Base-by-base conservation (phyloP, 2,797 vertebrate genomes). In the Gouania willdenowi region DNA sequence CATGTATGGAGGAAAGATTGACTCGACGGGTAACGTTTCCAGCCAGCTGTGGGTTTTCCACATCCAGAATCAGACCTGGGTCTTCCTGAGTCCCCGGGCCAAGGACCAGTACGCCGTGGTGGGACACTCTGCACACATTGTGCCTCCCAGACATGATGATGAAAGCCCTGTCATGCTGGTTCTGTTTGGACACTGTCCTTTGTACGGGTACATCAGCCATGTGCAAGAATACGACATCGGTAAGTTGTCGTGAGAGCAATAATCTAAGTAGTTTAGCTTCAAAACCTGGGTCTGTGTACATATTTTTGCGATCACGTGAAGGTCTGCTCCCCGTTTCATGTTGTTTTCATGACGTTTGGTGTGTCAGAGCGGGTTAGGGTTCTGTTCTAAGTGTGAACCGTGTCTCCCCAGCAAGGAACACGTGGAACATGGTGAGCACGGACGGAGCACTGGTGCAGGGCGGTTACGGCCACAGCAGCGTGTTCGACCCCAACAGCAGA, bases 1-100 rank as follows among this genome's bases (percentile, higher is more conserved):
- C 76, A 98, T 99, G 95, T 99, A 97, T 0, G 97, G 97, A 12
- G 97, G 97, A 3, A 98, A 98, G 83, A 90, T 98, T 0, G 96
- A 99, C 26, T 89, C 90, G 1, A 93, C 92, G 0, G 96, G 95
- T 6, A 98, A 98, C 0, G 93, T 99, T 44, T 95, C 92, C 37
- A 95, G 87, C 37, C 91, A 99, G 80, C 81, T 99, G 34, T 94
- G 93, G 94, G 87, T 94, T 13, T 93, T 99, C 68, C 88, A 95
- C 77, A 89, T 91, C 35, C 81, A 83, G 41, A 92, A 87, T 67
- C 92, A 94, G 68, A 93, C 91, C 2, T 99, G 97, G 97, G 70
- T 87, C 0, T 74, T 81, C 6, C 58, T 85, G n/a, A 59, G 8
- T 0, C 94, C 91, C 0, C 80, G 77, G 13, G 77, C 84, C 60